Evolutionary conservation across 2,888 invertebrate genomes (phyloP).

Genomic region (Nymphalis c-album): DNA sequence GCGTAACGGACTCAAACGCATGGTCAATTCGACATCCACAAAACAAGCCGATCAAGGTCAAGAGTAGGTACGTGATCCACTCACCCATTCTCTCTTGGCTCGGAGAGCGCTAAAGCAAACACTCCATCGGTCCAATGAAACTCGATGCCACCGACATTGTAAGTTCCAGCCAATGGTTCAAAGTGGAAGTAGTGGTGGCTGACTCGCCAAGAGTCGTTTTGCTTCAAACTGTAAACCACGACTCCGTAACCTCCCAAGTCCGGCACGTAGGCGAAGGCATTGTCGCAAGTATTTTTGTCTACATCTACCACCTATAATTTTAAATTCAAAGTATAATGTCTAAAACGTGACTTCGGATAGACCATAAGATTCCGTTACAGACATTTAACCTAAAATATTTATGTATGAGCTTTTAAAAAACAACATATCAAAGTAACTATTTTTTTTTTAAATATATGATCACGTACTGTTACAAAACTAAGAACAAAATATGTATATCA

Average conservation of each 20-base stretch:
- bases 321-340: not conserved
- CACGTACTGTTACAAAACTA: too few relatives aligned
- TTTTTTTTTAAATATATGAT: too few relatives aligned
- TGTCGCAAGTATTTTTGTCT: constrained; percentile 85
- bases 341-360: not conserved
- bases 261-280: constrained; percentile 89
- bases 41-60: constrained; percentile 40
- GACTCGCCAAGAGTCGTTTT: constrained; percentile 89
- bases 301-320: constrained; percentile 85
- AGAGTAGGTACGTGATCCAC: constrained; percentile 34
- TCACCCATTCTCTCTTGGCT: constrained; percentile 80
- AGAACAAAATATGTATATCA: too few relatives aligned
- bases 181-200: constrained; percentile 92
- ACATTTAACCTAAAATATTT: too few relatives aligned
- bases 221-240: constrained; percentile 88
- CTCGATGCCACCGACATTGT: constrained; percentile 88
- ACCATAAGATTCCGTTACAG: too few relatives aligned
- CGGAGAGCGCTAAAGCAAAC: constrained; percentile 87
- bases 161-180: constrained; percentile 88
- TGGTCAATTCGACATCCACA: constrained; percentile 39
- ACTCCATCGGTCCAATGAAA: constrained; percentile 94
- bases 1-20: constrained; percentile 35
- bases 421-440: too few relatives aligned
- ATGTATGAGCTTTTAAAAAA: too few relatives aligned
- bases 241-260: constrained; percentile 89